Evolutionary conservation across 2,113 vertebrate genomes (phyloP), one percentile per base, ranked within the genome.

Genomic region (Muntiacus muntjak): DNA sequence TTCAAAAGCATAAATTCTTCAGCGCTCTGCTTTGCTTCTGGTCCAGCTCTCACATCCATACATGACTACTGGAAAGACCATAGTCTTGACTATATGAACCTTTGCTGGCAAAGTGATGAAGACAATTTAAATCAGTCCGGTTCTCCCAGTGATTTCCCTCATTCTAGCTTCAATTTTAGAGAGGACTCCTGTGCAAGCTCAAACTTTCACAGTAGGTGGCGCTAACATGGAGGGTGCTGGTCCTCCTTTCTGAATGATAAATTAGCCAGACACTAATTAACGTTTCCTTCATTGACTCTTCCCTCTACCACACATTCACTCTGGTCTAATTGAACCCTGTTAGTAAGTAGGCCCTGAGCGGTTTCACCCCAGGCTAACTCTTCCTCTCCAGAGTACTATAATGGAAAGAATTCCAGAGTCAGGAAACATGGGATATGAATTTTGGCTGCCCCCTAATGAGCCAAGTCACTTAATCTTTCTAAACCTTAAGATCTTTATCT

Each of bases 331-430:
- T 86, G 88, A 96, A 87, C 36, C 67, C 86, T 87, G 40, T 95
- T 94, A 94, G 93, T 97, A 96, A 96, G 81, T 17, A 93, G 55
- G 33, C 71, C 89, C 94, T 84, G 90, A 95, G 94, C 76, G 71
- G 78, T 83, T 91, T 96, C 76, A 87, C 86, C 91, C 57, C n/a
- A 58, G 93, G 93, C 82, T 87, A 91, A 87, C 40, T 47, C 55
- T 81, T 52, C 60, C n/a, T 95, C 92, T 87, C 83, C 43, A 2
- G 71, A 86, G 45, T 93, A 52, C n/a, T 55, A 47, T 88, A 76
- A 57, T 94, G 97, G 94, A 98, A 98, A 97, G 96, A 97, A 97
- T 97, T 94, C 54, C 50, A 92, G 36, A 91, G 47, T 85, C 90
- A 85, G 92, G 83, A 97, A 91, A 86, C 45, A 79, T 36, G 62